These are phyloP conservation scores for Aurelia sp. DNA, from an alignment of 30 jellyfish, hydroid and myxozoan species.

Conservation along the genomic window DNA sequence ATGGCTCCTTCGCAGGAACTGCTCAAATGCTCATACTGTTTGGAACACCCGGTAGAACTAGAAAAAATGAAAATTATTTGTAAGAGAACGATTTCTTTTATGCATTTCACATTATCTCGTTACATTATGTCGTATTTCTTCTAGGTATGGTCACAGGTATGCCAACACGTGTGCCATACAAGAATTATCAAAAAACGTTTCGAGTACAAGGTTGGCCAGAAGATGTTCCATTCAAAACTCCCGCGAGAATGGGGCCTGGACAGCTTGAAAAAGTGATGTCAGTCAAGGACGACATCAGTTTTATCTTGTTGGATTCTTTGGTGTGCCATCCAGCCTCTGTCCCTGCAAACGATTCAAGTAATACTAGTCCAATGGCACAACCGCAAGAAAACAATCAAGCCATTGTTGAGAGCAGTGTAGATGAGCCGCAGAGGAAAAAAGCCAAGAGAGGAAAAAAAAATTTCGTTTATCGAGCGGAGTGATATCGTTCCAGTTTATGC, in stretches of 20 bases:
- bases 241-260: conserved; percentile 44
- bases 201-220: conserved; percentile 44
- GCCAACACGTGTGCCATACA: conserved; percentile 33
- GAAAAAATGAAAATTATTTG: neutral
- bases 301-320: conserved; percentile 13
- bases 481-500: conserved; percentile 49
- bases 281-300: conserved; percentile 14
- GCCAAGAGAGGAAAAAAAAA: conserved; percentile 3
- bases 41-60: neutral
- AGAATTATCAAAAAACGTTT: conserved; percentile 6
- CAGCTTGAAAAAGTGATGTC: conserved; percentile 22
- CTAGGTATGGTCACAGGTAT: conserved; percentile 7
- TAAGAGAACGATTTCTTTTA: neutral
- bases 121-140: neutral
- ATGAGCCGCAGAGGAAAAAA: neutral
- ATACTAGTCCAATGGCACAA: neutral
- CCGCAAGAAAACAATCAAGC: neutral
- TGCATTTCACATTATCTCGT: neutral
- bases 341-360: neutral
- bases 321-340: conserved; percentile 27
- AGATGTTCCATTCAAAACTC: conserved; percentile 18
- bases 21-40: no score
- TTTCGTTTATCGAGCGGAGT: neutral
- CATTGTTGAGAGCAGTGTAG: neutral
- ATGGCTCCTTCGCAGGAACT: no score